A percentile compares a stretch with the other conserved stretches of the same genome.
Evolutionary conservation across 2,888 invertebrate genomes (phyloP).

Genomic region (Xestoiulus laeticollis): DNA sequence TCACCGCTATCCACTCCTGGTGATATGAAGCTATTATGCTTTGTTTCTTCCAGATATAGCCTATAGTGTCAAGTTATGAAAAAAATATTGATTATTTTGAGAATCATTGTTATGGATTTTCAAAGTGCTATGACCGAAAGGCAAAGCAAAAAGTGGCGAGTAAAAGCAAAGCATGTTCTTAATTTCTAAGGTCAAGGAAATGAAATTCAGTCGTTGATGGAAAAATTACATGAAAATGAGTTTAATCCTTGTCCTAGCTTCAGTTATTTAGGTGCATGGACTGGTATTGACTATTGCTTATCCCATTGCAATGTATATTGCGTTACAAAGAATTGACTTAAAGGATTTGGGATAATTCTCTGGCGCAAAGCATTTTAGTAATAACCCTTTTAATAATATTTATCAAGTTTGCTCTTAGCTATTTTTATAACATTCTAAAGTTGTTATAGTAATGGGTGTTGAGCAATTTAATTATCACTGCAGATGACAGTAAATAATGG

Average conservation of each 20-base stretch:
- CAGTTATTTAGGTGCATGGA: neutral
- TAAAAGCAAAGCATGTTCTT: neutral
- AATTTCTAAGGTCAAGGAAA: neutral
- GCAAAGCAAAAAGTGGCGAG: neutral
- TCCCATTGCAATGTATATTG: neutral
- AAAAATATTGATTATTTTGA: slow-evolving; percentile 1
- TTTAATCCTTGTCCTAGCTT: neutral
- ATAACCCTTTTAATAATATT: neutral
- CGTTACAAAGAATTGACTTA: neutral
- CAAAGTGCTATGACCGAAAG: neutral
- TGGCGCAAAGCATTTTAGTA: neutral
- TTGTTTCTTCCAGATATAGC: neutral
- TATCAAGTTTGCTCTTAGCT: neutral
- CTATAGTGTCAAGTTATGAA: neutral
- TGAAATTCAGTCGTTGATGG: neutral
- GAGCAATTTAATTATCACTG: neutral
- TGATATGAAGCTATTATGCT: neutral
- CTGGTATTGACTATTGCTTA: neutral
- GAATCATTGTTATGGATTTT: neutral
- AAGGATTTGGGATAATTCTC: neutral
- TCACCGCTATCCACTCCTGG: neutral
- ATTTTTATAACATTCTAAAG: neutral
- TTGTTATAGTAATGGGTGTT: too few relatives aligned
- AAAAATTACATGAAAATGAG: neutral
- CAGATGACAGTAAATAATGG: neutral